These are phyloP conservation scores for Alosa alosa DNA, from an alignment of 2,113 vertebrate genomes.

Conservation along the genomic window DNA sequence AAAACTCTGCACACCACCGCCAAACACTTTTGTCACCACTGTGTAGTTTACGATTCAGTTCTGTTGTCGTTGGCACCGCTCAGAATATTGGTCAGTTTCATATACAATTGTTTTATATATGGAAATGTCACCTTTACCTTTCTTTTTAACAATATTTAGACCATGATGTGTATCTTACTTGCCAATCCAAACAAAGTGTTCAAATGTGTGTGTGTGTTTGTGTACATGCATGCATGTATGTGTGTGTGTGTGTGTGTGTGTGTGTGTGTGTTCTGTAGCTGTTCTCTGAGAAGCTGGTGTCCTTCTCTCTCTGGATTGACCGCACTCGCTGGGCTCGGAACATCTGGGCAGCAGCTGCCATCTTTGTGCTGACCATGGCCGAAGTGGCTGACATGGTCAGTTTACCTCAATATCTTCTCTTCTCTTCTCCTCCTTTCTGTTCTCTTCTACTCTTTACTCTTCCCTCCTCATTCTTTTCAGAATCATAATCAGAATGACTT, in stretches of 20 bases:
- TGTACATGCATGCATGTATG: too few relatives aligned
- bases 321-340: constrained; percentile 92
- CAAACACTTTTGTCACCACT: too few relatives aligned
- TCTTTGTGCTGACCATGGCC: constrained; percentile 88
- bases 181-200: too few relatives aligned
- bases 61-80: background rate
- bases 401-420: background rate
- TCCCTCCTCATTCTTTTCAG: background rate
- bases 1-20: too few relatives aligned
- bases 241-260: background rate
- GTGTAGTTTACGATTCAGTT: too few relatives aligned
- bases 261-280: constrained; percentile 61
- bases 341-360: constrained; percentile 91
- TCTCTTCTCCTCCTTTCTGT: background rate
- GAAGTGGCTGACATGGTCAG: constrained; percentile 91
- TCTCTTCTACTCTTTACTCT: background rate
- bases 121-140: background rate
- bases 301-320: constrained; percentile 93
- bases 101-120: too few relatives aligned
- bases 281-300: constrained; percentile 85
- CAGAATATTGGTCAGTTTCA: too few relatives aligned
- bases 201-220: too few relatives aligned
- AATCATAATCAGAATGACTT: too few relatives aligned
- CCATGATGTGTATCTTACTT: too few relatives aligned
- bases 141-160: background rate